Base-by-base conservation (phyloP, 2,888 invertebrate species). In the Masnerella sp. region DNA sequence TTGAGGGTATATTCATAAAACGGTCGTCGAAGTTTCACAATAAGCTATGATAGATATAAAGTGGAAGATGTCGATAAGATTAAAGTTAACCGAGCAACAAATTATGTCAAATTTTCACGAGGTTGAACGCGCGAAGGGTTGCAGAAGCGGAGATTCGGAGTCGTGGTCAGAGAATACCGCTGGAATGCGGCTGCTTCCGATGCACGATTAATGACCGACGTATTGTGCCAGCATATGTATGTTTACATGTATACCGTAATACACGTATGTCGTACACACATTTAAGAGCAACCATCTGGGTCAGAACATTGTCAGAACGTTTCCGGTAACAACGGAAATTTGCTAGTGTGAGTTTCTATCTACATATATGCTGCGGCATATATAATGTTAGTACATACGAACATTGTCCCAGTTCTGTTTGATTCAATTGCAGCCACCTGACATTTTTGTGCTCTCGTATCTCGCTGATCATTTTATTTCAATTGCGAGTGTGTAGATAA, bases 151-250 rank as follows among this genome's bases (percentile, higher is more conserved):
- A 77, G 67, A 78, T 77, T 68, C 76, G 61, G 62, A 75, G 77
- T 74, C 71, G 74, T 74, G 74, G 68, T 75, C 74, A 74, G 72
- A 78, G 80, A 78, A 80, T 81, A 78, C 73, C 74, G 61, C 52
- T 74, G 80, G 81, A 80, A 82, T 81, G 76, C 52, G 59, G 47
- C 22, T 65, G 62, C 47, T 74, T 65, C 61, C 74, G 56, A 65
- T 56, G 42, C 28, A 56, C 38, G 54, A 65, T 61, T 64, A 70
- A 74, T 67, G 54, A 59, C 58, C 62, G 61, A 30, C 61, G 47
- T 54, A 52, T 42, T 52, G 42, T 28, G 18, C 32, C 22, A 15
- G 40, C 40, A 47, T 47, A 47, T 52, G 34, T 68, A 32, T 58
- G 20, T 45, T 42, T 47, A 47, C 22, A 15, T 5, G 17, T 45